Conservation (phyloP, 2,113 vertebrate genomes). For the Heterocephalus glaber region DNA sequence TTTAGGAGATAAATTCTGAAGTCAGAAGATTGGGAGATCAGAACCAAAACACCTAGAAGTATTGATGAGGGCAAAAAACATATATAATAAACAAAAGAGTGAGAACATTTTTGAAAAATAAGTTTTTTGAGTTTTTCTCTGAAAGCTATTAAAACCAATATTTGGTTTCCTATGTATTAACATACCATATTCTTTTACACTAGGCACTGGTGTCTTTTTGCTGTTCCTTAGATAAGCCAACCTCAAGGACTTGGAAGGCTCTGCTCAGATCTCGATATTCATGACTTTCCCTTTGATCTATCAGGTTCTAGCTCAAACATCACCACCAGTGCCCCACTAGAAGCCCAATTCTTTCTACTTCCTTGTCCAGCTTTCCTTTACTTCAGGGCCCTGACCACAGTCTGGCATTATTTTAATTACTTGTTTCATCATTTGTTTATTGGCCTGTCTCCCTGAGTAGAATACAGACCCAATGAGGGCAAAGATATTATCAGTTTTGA, state of each 20-base stretch:
- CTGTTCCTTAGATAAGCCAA: neutral
- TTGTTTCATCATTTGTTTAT: neutral
- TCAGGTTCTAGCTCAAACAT: neutral
- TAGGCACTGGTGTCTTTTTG: neutral
- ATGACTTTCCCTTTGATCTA: neutral
- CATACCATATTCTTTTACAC: neutral
- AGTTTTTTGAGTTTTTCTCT: neutral
- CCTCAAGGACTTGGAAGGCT: neutral
- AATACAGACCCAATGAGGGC: neutral
- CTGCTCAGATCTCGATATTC: neutral
- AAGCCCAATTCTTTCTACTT: neutral
- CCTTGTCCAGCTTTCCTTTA: neutral
- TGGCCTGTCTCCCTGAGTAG: neutral
- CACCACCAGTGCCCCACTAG: neutral
- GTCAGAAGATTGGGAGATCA: neutral
- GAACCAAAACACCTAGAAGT: neutral
- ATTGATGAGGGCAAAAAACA: neutral
- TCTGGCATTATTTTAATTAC: neutral
- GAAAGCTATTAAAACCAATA: neutral
- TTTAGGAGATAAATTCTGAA: neutral
- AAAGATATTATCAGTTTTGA: neutral
- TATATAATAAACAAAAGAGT: neutral
- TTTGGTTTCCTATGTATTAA: neutral
- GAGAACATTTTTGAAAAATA: neutral
- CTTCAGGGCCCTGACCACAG: neutral